Evolutionary conservation across 1,140 invertebrate genomes (phyloP).

Genomic region (Eumeta japonica): DNA sequence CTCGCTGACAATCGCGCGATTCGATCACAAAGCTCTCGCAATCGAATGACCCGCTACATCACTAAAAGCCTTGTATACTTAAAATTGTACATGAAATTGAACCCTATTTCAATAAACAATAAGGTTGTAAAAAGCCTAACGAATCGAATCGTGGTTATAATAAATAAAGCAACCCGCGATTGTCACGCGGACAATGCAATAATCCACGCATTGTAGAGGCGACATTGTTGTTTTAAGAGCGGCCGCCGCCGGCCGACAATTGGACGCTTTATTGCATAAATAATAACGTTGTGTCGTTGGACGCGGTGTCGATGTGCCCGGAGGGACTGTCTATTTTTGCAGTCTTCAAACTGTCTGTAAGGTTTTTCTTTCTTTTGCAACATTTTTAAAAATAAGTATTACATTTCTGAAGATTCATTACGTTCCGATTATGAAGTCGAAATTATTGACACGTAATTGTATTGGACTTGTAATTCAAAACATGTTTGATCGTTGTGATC

Average conservation of each 20-base stretch:
- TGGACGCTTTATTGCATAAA: conserved; percentile 55
- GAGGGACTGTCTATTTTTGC: too few species aligned
- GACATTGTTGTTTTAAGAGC: conserved; percentile 56
- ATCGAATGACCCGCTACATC: conserved; percentile 36
- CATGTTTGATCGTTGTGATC: too few species aligned
- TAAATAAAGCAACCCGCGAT: conserved; percentile 29
- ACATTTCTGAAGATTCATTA: too few species aligned
- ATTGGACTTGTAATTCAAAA: too few species aligned
- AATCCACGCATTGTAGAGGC: conserved; percentile 52
- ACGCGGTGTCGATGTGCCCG: too few species aligned
- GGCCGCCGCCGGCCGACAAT: conserved; percentile 43
- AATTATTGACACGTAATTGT: too few species aligned
- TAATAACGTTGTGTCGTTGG: conserved; percentile 48
- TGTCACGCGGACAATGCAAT: conserved; percentile 51
- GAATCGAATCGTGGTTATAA: neutral
- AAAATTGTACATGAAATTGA: conserved; percentile 23
- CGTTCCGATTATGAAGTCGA: too few species aligned
- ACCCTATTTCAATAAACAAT: neutral
- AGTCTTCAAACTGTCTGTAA: too few species aligned
- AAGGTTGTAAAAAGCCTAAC: neutral
- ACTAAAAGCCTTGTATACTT: conserved; percentile 16
- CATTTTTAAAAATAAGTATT: too few species aligned
- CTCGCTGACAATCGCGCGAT: conserved; percentile 52
- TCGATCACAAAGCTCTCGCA: conserved; percentile 53
- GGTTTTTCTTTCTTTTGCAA: too few species aligned